Percentiles rank a stretch among this genome's conserved stretches.
These are phyloP conservation scores for Falco columbarius DNA, from an alignment of 2,797 vertebrate genomes.

Conservation along the genomic window DNA sequence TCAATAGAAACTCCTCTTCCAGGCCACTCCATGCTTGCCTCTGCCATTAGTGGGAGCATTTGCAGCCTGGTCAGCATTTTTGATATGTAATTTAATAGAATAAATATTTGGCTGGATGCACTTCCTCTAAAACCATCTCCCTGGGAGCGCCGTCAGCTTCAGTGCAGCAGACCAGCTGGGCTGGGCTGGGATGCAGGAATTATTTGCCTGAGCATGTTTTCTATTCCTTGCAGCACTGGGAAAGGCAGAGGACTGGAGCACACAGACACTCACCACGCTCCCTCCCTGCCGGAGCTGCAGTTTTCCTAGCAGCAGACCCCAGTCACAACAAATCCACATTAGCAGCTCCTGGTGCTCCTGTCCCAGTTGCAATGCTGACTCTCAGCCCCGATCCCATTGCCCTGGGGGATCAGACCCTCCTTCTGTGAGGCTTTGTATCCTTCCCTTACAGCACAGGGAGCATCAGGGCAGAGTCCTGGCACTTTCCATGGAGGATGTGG, in stretches of 20 bases:
- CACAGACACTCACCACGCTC: background rate
- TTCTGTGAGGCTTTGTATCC: background rate
- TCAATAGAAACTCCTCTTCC: background rate
- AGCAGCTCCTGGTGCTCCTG: background rate
- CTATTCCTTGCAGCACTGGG: background rate
- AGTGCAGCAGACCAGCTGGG: conserved; percentile 5
- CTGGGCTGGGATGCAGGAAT: background rate
- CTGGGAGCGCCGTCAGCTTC: background rate
- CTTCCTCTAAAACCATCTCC: conserved; percentile 49
- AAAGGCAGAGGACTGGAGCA: background rate
- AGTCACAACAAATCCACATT: background rate
- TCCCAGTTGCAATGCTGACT: background rate
- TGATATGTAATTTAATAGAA: conserved; percentile 57
- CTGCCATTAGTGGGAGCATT: conserved; percentile 54
- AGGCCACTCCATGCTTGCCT: background rate
- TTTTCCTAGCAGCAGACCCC: background rate
- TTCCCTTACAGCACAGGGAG: background rate
- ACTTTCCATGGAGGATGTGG: background rate
- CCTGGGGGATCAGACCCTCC: background rate
- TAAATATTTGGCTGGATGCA: conserved; percentile 59
- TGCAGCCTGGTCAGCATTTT: conserved; percentile 47
- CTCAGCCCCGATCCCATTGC: background rate
- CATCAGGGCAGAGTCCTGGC: background rate
- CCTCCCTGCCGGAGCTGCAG: background rate
- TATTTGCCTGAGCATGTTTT: conserved; percentile 1